These are phyloP conservation scores for Bucorvus abyssinicus DNA, from an alignment of 2,797 vertebrate species.

Conservation along the genomic window DNA sequence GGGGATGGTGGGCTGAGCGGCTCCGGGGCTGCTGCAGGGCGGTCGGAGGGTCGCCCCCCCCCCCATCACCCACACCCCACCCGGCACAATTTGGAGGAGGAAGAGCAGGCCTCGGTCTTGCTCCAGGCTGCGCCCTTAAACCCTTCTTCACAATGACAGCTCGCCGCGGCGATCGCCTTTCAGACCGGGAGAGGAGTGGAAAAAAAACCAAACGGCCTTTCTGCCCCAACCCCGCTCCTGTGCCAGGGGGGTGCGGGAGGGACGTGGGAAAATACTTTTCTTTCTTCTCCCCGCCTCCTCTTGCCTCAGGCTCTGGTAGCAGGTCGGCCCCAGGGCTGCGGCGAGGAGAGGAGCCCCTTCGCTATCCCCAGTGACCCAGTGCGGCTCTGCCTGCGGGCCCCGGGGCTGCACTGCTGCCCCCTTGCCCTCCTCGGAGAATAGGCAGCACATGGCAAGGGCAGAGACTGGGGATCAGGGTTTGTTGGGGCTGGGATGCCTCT, in stretches of 20 bases:
- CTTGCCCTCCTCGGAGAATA: background rate
- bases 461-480: background rate
- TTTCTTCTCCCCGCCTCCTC: background rate
- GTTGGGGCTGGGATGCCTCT: background rate
- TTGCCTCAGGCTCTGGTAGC: background rate
- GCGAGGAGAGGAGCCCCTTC: background rate
- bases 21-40: background rate
- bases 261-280: too few relatives aligned
- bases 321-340: background rate
- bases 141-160: background rate
- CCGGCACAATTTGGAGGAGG: background rate
- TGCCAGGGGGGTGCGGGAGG: background rate
- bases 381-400: background rate
- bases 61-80: too few relatives aligned
- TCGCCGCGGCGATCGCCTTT: background rate
- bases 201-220: background rate
- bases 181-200: too few relatives aligned
- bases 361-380: background rate
- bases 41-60: background rate
- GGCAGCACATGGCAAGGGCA: background rate
- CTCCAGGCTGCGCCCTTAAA: background rate
- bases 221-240: accelerated
- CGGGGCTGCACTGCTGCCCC: background rate
- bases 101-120: background rate
- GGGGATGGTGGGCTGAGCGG: background rate